Evolutionary conservation across 2,113 vertebrate genomes (phyloP).

Genomic region (Protomyctophum bolini): DNA sequence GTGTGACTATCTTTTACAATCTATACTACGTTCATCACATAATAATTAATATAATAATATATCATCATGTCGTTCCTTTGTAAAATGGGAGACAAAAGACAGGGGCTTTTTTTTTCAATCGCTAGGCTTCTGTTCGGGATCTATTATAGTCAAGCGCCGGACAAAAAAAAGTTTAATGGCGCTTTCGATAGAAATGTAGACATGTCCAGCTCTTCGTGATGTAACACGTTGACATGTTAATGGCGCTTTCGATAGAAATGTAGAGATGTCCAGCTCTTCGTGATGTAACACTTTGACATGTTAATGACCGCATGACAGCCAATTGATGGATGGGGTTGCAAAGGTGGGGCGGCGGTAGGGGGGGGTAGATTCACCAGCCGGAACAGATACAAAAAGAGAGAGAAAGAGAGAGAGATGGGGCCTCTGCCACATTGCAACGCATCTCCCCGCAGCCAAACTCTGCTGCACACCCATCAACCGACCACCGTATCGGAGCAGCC

Average conservation of each 20-base stretch:
- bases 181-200: slow-evolving; percentile 26
- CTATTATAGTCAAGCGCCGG: not conserved
- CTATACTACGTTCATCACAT: too few relatives aligned
- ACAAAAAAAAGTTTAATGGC: slow-evolving; percentile 27
- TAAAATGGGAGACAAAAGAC: not conserved
- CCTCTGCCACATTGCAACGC: too few relatives aligned
- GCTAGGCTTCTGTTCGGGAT: slow-evolving; percentile 26
- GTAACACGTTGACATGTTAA: slow-evolving; percentile 30
- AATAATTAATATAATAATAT: not conserved
- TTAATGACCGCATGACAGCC: slow-evolving; percentile 37
- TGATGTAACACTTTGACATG: slow-evolving; percentile 30
- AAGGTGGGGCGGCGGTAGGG: slow-evolving; percentile 26
- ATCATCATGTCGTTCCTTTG: not conserved
- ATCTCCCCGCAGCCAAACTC: slow-evolving; percentile 11
- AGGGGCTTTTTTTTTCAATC: not conserved
- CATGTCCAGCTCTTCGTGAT: slow-evolving; percentile 17
- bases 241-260: slow-evolving; percentile 31
- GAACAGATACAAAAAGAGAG: slow-evolving; percentile 32
- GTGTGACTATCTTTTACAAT: not conserved
- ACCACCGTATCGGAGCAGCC: slow-evolving; percentile 48
- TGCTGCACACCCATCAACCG: slow-evolving; percentile 29
- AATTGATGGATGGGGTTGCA: slow-evolving; percentile 24
- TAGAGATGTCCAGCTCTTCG: not conserved
- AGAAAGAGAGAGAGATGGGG: slow-evolving; percentile 4
- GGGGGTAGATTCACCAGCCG: slow-evolving; percentile 48